Percentiles rank a stretch among this genome's conserved stretches.
These are phyloP conservation scores for Ciconia maguari DNA, from an alignment of 2,113 vertebrate genomes.

Conservation along the genomic window DNA sequence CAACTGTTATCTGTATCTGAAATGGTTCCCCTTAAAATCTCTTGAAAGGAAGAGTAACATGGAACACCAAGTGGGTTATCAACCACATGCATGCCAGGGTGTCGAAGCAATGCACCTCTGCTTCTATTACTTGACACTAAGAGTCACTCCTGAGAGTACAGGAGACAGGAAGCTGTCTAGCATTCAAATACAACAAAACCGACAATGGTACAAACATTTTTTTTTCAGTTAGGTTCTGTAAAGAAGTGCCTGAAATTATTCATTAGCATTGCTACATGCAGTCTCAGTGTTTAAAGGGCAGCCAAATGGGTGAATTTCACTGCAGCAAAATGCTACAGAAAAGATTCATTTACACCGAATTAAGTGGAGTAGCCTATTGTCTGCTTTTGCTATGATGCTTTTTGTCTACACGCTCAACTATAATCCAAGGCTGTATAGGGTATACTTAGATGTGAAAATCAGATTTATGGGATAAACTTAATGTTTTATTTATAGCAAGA, in stretches of 20 bases:
- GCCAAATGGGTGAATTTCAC: not conserved
- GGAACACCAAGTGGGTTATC: not conserved
- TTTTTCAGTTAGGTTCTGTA: not conserved
- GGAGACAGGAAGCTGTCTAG: not conserved
- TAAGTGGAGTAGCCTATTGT: not conserved
- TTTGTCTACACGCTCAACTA: not conserved
- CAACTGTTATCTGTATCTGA: not conserved
- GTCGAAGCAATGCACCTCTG: not conserved
- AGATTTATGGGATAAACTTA: conserved; percentile 4
- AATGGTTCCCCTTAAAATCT: not conserved
- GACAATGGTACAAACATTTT: not conserved
- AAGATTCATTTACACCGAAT: not conserved
- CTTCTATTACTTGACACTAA: not conserved
- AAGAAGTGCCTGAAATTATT: conserved; percentile 1
- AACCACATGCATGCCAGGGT: not conserved
- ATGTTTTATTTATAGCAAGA: conserved; percentile 49
- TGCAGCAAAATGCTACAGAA: not conserved
- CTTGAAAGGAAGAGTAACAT: not conserved
- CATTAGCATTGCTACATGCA: not conserved
- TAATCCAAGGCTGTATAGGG: not conserved
- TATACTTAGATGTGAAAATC: conserved; percentile 23
- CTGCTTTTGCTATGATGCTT: not conserved
- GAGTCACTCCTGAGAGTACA: not conserved
- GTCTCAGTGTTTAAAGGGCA: not conserved
- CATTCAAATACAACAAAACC: not conserved